These are phyloP conservation scores for Hydrotaea diabolus DNA, from an alignment of 2,888 invertebrate genomes.

Conservation along the genomic window DNA sequence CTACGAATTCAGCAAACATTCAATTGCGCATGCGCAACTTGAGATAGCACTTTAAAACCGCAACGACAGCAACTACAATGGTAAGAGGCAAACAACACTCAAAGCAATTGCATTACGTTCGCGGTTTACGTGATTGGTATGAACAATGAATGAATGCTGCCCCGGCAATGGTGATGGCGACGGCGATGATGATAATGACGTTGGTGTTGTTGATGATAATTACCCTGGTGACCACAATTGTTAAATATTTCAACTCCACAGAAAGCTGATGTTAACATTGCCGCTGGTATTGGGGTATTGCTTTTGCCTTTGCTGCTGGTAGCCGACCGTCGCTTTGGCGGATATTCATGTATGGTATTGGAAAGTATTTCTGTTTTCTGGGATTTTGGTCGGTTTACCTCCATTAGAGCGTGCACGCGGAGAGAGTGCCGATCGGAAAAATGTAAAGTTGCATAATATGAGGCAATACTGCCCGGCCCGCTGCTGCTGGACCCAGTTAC, in stretches of 20 bases:
- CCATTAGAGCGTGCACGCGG: background rate
- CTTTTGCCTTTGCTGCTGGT: background rate
- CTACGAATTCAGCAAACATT: constrained; percentile 15
- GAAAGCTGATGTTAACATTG: background rate
- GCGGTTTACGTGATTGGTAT: constrained; percentile 12
- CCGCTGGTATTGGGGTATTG: background rate
- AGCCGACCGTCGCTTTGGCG: background rate
- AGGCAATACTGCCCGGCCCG: background rate
- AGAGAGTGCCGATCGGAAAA: background rate
- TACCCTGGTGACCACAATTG: constrained; percentile 14
- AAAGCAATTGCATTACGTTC: constrained; percentile 26
- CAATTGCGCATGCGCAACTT: constrained; percentile 48
- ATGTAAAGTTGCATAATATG: background rate
- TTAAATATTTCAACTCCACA: background rate
- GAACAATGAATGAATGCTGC: constrained; percentile 6
- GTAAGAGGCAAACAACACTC: background rate
- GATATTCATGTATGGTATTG: constrained; percentile 3
- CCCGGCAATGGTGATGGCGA: background rate
- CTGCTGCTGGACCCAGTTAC: background rate
- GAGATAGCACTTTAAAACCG: background rate
- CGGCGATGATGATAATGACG: background rate
- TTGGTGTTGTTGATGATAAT: background rate
- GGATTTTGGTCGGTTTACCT: background rate
- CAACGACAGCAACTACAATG: background rate
- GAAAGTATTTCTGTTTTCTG: constrained; percentile 3